Base-by-base conservation (phyloP, 2,113 vertebrate genomes). In the Tetrao urogallus region DNA sequence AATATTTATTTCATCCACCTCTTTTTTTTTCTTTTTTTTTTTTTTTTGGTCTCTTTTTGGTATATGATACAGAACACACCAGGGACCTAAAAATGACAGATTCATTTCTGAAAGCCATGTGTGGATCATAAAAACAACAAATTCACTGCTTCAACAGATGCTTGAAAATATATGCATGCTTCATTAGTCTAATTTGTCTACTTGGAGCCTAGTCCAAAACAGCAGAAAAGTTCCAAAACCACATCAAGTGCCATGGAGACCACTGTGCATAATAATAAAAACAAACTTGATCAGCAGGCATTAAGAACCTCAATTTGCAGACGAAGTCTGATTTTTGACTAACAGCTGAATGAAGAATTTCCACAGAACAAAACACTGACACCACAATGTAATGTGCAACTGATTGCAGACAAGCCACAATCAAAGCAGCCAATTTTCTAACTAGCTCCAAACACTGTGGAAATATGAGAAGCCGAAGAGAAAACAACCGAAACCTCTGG, bases 211-310 rank as follows among this genome's bases (percentile, higher is more conserved):
- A 90, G 72, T 93, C 95, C 88, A 85, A 95, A 94, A 86, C 36
- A 40, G 71, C 36, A 80, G 57, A 97, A 85, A 70, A 34, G 60
- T 92, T 96, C 89, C 95, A 94, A 96, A 97, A 93, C 96, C 97
- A 97, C 95, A 97, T 97, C 95, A 97, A 96, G 77, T 54, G 50
- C 72, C 27, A 72, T 25, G 1, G 74, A 71, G 87, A 85, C 93
- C 13, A 32, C 88, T 42, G 70, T 76, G 90, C 24, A 78, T 93
- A 96, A 96, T 92, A 96, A 96, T 82, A 95, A 96, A 97, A 97
- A 82, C 93, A 97, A 97, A 97, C 96, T 97, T 7, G 38, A 97
- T 95, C 97, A 97, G 96, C 94, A 94, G 73, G 90, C 86, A 95
- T 95, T 91, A 90, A 85, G 92, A 54, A 90, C 69, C 84, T 95